Evolutionary conservation across 1,140 invertebrate species (phyloP), one percentile per base, ranked within the genome.

Genomic region (Oryctes rhinoceros): DNA sequence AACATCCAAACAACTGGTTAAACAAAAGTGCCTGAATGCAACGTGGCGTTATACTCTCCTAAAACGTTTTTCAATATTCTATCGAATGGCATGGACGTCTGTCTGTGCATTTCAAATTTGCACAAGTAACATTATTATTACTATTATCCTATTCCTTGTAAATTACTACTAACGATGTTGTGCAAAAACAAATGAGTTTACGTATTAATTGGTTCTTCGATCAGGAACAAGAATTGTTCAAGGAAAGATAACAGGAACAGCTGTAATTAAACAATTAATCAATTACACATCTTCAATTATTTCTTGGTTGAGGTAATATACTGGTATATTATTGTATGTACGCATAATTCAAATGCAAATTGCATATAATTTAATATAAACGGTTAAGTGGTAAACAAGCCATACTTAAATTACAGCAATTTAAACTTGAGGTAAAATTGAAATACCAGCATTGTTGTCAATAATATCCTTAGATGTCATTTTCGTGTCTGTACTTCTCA

Each of bases 321-420:
- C n/a, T n/a, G 18, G n/a, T 18, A 18, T 18, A 18, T 59, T 18
- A 59, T 59, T 18, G 15, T 59, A 15, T 18, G 15, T 59, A n/a
- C 15, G 18, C 15, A 18, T 18, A 59, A 59, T 18, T 59, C 53
- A 59, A 59, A 59, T 59, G 53, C 18, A 59, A 59, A 59, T 59
- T 59, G 15, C 3, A n/a, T 59, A 59, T 59, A 59, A 59, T 59
- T 59, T 59, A 59, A 59, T 59, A 59, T 59, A 59, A 59, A 59
- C 53, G 53, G 15, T 18, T 18, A 18, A 6, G 15, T 18, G 15
- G 53, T 59, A 59, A 59, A 59, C 53, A 59, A 59, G 15, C 15
- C 15, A 59, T 59, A 18, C 18, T 59, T 59, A 59, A 59, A 59
- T 59, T 59, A 18, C 53, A 4, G 53, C 18, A 59, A 59, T 59